These are phyloP conservation scores for Presbytis comata DNA, from an alignment of 2,797 vertebrate genomes.

Conservation along the genomic window DNA sequence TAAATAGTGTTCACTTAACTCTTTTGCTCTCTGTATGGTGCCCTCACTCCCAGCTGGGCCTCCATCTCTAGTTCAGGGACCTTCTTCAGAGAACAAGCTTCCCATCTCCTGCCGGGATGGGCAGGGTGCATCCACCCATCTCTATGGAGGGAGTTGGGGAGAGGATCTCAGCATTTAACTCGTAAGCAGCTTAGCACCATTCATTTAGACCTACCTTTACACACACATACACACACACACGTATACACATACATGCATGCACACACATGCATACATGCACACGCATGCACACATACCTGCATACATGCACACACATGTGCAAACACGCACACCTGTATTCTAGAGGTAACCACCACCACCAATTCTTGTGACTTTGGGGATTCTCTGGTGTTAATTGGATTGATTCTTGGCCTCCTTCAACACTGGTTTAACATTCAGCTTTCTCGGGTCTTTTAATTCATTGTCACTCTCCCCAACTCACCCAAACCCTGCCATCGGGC, in stretches of 20 bases:
- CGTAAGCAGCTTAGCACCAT: not conserved
- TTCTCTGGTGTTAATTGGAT: not conserved
- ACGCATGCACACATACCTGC: accelerated
- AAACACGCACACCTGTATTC: not conserved
- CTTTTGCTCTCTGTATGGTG: not conserved
- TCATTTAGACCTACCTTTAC: not conserved
- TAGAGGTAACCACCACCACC: not conserved
- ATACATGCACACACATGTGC: not conserved
- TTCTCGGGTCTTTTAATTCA: not conserved
- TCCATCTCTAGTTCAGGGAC: not conserved
- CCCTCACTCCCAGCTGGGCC: not conserved
- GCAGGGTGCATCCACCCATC: not conserved
- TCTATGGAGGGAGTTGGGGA: not conserved
- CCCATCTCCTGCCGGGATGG: not conserved
- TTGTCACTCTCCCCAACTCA: not conserved
- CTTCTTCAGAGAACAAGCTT: not conserved
- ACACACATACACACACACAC: not conserved
- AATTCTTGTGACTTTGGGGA: not conserved
- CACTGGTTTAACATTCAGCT: not conserved
- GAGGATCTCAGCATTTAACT: not conserved
- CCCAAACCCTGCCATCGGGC: not conserved
- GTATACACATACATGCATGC: not conserved
- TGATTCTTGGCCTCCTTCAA: not conserved
- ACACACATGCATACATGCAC: not conserved
- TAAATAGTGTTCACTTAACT: not conserved